phyloP scores from a whole-genome alignment of 2,113 vertebrate genomes.

The Bostrychus sinensis region DNA sequence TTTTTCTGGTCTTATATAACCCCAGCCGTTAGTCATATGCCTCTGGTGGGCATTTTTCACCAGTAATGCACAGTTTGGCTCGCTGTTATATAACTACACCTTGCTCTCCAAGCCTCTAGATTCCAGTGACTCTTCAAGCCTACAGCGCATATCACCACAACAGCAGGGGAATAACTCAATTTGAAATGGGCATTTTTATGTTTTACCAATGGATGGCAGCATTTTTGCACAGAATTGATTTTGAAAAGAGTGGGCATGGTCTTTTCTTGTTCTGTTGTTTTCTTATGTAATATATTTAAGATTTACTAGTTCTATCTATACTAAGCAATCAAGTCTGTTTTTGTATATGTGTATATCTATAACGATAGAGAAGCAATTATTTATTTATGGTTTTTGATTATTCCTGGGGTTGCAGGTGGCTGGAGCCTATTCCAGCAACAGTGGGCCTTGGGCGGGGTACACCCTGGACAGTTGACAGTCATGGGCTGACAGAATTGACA shows the following conservation, averaged over 20 bases:
- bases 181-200: not conserved
- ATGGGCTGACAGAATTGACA: too few species aligned
- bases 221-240: conserved; percentile 35
- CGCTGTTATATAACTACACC: conserved; percentile 63
- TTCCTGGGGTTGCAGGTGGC: too few species aligned
- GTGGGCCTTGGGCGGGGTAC: too few species aligned
- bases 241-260: not conserved
- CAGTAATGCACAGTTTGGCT: conserved; percentile 32
- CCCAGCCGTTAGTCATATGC: conserved; percentile 58
- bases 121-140: conserved; percentile 49
- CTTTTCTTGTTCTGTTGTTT: not conserved
- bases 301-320: too few species aligned
- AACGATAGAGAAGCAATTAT: too few species aligned
- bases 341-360: too few species aligned
- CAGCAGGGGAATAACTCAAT: not conserved
- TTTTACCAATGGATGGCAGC: conserved; percentile 64
- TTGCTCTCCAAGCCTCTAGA: conserved; percentile 38
- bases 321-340: too few species aligned
- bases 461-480: too few species aligned
- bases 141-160: conserved; percentile 2
- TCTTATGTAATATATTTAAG: too few species aligned
- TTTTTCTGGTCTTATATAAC: conserved; percentile 66
- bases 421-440: too few species aligned
- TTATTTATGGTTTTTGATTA: too few species aligned
- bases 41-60: conserved; percentile 39